These are phyloP conservation scores for Litoditis marina DNA, from an alignment of 2,888 invertebrate genomes.

Conservation along the genomic window DNA sequence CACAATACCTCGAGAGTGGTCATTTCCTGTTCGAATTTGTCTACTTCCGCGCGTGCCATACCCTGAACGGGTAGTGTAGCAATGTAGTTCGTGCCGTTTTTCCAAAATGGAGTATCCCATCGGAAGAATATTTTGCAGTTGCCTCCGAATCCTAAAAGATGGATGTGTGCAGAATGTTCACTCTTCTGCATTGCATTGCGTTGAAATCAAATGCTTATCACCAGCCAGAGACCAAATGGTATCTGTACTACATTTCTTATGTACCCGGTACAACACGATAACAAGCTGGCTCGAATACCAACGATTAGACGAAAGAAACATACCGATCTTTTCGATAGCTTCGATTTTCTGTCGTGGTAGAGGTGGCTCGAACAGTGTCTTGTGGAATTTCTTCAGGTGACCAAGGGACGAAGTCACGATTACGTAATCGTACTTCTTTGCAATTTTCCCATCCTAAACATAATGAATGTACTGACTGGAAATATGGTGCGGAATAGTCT, in stretches of 20 bases:
- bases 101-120: slow-evolving; percentile 53
- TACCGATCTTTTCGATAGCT: slow-evolving; percentile 45
- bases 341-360: slow-evolving; percentile 45
- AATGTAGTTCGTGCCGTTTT: slow-evolving; percentile 40
- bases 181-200: neutral
- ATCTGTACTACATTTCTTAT: too few species aligned
- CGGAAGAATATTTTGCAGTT: slow-evolving; percentile 52
- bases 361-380: slow-evolving; percentile 40
- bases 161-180: neutral
- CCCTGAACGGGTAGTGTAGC: slow-evolving; percentile 46
- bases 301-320: neutral
- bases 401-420: slow-evolving; percentile 56
- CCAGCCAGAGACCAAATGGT: too few species aligned
- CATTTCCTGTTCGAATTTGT: slow-evolving; percentile 40
- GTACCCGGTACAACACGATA: too few species aligned
- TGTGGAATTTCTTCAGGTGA: slow-evolving; percentile 50
- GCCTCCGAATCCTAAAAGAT: slow-evolving; percentile 47
- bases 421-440: slow-evolving; percentile 46
- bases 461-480: slow-evolving; percentile 1
- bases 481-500: slow-evolving; percentile 10
- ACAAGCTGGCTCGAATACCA: too few species aligned
- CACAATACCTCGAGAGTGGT: slow-evolving; percentile 39
- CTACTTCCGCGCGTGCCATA: slow-evolving; percentile 25
- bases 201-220: neutral
- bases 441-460: slow-evolving; percentile 17